phyloP scores from a whole-genome alignment of 2,113 vertebrate species.

The Nicator chloris region DNA sequence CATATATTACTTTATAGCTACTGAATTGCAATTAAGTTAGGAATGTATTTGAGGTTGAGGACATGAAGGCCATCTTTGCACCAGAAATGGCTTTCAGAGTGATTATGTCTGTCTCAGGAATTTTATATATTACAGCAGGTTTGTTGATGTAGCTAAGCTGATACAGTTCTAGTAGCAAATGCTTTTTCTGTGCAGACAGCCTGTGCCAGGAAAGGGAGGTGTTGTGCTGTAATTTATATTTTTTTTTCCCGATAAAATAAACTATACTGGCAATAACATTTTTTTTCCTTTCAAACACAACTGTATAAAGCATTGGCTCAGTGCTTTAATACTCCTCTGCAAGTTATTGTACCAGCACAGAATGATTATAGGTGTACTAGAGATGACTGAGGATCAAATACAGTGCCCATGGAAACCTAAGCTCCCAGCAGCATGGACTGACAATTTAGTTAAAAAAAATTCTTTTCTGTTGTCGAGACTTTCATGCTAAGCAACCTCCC shows the following conservation, averaged over 20 bases:
- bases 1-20: not conserved
- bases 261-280: not conserved
- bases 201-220: not conserved
- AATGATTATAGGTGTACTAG: not conserved
- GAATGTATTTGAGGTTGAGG: not conserved
- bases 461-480: not conserved
- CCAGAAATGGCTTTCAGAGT: not conserved
- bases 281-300: not conserved
- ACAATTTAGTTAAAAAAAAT: not conserved
- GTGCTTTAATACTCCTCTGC: conserved; percentile 24
- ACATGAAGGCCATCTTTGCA: not conserved
- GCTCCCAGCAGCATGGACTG: not conserved
- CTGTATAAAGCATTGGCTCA: not conserved
- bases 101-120: not conserved
- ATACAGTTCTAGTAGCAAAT: not conserved
- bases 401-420: not conserved
- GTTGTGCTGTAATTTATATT: not conserved
- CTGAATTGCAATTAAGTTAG: not conserved
- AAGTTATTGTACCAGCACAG: not conserved
- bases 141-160: not conserved
- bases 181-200: not conserved
- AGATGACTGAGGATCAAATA: not conserved
- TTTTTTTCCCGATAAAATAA: conserved; percentile 10
- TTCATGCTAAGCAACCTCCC: not conserved
- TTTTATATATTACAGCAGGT: not conserved